These are phyloP conservation scores for Pangasius djambal DNA, from an alignment of 2,797 vertebrate genomes.

Conservation along the genomic window DNA sequence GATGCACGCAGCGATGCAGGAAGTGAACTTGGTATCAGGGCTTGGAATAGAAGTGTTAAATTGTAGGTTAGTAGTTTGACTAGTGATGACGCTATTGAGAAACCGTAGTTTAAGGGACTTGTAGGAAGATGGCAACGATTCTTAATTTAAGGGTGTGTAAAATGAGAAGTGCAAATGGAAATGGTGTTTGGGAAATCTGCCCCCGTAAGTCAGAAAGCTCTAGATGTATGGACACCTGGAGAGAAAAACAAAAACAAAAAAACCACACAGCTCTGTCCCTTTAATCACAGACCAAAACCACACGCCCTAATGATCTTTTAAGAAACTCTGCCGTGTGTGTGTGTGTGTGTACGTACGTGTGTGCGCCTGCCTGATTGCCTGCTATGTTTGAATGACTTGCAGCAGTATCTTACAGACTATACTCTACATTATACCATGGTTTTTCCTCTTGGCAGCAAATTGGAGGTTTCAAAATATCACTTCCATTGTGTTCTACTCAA, in stretches of 20 bases:
- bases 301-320: slow-evolving; percentile 12
- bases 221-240: background rate
- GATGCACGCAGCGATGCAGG: slow-evolving; percentile 50
- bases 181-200: background rate
- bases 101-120: background rate
- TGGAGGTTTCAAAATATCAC: background rate
- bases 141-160: background rate
- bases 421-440: background rate
- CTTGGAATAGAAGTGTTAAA: background rate
- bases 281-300: slow-evolving; percentile 61
- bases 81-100: background rate
- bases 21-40: slow-evolving; percentile 43
- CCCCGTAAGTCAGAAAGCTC: background rate
- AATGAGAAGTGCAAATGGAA: background rate
- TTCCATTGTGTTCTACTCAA: background rate
- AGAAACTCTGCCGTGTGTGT: slow-evolving; percentile 36
- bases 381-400: background rate
- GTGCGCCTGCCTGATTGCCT: background rate
- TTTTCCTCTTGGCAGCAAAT: background rate
- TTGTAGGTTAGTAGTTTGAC: background rate
- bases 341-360: slow-evolving; percentile 3
- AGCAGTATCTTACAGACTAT: background rate
- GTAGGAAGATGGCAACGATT: background rate
- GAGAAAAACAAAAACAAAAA: background rate
- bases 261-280: slow-evolving; percentile 57